Base-by-base conservation (phyloP, 2,113 vertebrate species). In the Callorhinus ursinus region DNA sequence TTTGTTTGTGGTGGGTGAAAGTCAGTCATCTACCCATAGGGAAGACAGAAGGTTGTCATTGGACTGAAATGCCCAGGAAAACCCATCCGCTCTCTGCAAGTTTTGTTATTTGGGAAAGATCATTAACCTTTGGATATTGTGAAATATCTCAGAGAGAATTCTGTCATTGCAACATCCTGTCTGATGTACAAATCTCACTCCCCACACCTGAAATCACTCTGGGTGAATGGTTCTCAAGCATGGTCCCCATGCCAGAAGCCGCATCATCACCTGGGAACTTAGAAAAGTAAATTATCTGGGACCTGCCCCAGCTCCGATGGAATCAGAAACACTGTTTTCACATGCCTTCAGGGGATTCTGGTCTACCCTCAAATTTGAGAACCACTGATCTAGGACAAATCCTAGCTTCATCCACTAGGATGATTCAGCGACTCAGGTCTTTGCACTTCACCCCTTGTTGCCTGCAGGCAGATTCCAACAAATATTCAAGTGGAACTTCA, bases 111-210 rank as follows among this genome's bases (percentile, higher is more conserved):
- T 92, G 16, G 72, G 88, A 72, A 31, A 95, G 88, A 93, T 49
- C 71, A 51, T 55, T 79, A 76, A 77, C 16, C n/a, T 81, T 21
- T 80, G 39, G 42, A 74, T 91, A 80, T 63, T 12, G 6, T 69
- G 28, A 88, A 42, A 84, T n/a, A 63, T 57, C n/a, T 93, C 79
- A 92, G 79, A 84, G 69, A 79, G 49, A 95, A 85, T 76, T 89
- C 46, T 82, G 33, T 86, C 49, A 33, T 65, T 89, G 51, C 49
- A 57, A n/a, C 39, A 6, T 92, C 18, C 46, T 74, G 28, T 31
- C 63, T 85, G 71, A 55, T 5, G 59, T 36, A 77, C 21, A 79
- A 89, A 92, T 57, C 49, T 79, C 36, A 65, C 33, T 89, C 39
- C 51, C 36, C 57, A 89, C 71, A 88, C 57, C 36, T 82, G 55